These are phyloP conservation scores for Bergia puertoricense DNA, from an alignment of 92 coral and sea anemone species.

Conservation along the genomic window DNA sequence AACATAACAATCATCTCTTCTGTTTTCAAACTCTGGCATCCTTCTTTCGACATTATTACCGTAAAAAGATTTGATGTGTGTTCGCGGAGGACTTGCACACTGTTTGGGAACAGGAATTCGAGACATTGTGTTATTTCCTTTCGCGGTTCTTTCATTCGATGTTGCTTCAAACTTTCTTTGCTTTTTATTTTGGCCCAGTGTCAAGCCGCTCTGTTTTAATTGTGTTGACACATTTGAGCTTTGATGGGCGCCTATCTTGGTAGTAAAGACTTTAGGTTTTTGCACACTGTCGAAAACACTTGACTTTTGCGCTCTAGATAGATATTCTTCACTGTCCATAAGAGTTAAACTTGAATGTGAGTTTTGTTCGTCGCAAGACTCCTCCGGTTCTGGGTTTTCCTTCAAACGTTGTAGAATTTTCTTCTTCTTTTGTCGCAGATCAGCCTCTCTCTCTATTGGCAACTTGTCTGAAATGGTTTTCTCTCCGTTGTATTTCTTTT, in stretches of 20 bases:
- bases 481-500: conserved; percentile 7
- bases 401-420: conserved; percentile 62
- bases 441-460: conserved; percentile 62
- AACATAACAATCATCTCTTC: conserved; percentile 20
- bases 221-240: background rate
- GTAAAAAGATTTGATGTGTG: background rate
- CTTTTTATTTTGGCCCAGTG: background rate
- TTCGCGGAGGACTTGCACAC: conserved; percentile 35
- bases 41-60: conserved; percentile 7
- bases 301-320: background rate
- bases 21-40: conserved; percentile 1
- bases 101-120: conserved; percentile 19
- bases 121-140: background rate
- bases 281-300: background rate
- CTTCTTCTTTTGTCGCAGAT: conserved; percentile 58
- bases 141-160: background rate
- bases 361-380: background rate
- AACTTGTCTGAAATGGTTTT: conserved; percentile 34
- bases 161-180: conserved; percentile 11
- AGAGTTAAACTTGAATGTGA: background rate
- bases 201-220: conserved; percentile 5
- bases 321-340: background rate
- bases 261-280: background rate
- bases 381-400: conserved; percentile 26
- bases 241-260: background rate